Conservation (phyloP, 2,113 vertebrate genomes). For the Paralichthys olivaceus region DNA sequence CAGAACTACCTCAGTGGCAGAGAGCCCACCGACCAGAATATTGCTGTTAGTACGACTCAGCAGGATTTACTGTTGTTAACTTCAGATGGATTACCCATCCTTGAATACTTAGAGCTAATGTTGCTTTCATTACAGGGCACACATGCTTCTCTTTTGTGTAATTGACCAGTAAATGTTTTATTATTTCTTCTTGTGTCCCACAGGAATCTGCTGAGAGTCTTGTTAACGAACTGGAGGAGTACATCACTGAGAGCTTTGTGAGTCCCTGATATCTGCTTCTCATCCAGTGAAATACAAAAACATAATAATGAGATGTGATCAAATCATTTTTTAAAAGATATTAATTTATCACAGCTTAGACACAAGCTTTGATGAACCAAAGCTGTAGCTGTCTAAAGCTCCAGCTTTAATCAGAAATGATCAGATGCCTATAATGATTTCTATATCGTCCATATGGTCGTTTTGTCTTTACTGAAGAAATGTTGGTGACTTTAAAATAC, state of each 20-base stretch:
- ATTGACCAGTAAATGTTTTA: neutral
- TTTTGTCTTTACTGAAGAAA: too few species aligned
- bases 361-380: too few species aligned
- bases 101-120: neutral
- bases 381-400: too few species aligned
- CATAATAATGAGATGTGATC: neutral
- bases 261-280: constrained; percentile 62
- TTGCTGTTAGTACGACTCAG: constrained; percentile 81
- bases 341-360: too few species aligned
- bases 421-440: neutral
- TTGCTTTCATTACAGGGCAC: too few species aligned
- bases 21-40: constrained; percentile 88
- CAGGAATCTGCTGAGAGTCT: constrained; percentile 85
- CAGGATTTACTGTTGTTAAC: neutral
- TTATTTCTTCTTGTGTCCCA: neutral
- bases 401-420: too few species aligned
- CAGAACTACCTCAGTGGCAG: constrained; percentile 89
- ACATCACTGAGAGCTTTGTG: constrained; percentile 91
- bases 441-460: neutral
- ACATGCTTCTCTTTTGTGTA: neutral
- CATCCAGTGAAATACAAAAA: too few species aligned
- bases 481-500: neutral
- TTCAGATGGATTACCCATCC: too few species aligned
- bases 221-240: constrained; percentile 88
- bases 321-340: too few species aligned